A percentile compares a stretch with the other conserved stretches of the same genome.
Conservation (phyloP, 2,888 invertebrate species). For the Catocala nupta region DNA sequence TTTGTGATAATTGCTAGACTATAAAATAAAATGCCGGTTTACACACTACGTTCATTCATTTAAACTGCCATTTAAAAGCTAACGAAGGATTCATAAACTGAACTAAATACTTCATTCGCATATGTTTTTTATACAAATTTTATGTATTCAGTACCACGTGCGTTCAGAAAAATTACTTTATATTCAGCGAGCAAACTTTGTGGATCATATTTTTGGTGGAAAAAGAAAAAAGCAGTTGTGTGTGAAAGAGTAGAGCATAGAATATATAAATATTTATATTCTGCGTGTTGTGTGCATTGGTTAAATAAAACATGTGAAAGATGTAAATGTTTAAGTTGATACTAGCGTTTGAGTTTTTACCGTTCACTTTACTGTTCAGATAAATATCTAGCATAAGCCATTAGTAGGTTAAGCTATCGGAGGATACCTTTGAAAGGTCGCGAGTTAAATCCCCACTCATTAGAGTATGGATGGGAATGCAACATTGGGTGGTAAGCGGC, state of each 20-base stretch:
- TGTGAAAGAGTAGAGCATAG: background rate
- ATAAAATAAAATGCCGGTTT: no score
- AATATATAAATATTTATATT: background rate
- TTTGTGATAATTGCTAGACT: no score
- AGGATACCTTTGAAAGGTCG: no score
- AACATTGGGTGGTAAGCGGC: no score
- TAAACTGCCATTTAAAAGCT: constrained; percentile 3
- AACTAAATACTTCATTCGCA: constrained; percentile 8
- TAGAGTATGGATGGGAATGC: no score
- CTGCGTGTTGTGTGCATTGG: background rate
- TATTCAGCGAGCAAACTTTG: constrained; percentile 11
- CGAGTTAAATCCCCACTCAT: no score
- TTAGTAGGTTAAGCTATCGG: no score
- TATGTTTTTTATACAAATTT: constrained; percentile 24
- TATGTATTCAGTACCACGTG: constrained; percentile 29
- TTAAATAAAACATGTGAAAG: no score
- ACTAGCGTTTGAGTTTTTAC: no score
- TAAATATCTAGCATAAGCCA: no score
- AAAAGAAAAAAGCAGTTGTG: background rate
- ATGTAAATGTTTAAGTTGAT: no score
- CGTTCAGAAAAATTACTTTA: constrained; percentile 16
- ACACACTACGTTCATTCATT: background rate
- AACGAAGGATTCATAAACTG: constrained; percentile 21
- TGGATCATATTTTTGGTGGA: background rate
- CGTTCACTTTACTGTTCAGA: no score